phyloP scores from a whole-genome alignment of 2,797 vertebrate genomes.

The Ctenosaura bakeri region DNA sequence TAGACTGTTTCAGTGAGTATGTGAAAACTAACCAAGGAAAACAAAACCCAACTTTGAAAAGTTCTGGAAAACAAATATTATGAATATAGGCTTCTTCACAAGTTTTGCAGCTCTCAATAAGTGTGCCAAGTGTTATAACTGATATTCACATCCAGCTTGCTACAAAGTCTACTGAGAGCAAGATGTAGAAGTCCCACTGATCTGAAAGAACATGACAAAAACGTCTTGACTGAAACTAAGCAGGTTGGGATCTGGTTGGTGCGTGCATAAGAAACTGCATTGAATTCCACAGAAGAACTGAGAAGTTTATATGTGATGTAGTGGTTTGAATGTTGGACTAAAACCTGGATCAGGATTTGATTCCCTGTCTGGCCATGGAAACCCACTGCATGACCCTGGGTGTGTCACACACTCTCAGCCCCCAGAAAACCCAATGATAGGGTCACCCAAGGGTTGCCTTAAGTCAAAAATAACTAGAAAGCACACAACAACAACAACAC shows the following conservation, averaged over 20 bases:
- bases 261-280: neutral
- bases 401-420: no score
- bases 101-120: neutral
- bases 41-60: neutral
- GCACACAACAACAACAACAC: neutral
- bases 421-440: no score
- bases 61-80: neutral
- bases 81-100: neutral
- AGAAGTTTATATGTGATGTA: neutral
- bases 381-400: no score
- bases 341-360: no score
- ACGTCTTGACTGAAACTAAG: neutral
- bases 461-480: no score
- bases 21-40: neutral
- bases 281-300: neutral
- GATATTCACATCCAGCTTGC: neutral
- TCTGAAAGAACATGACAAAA: neutral
- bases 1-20: constrained; percentile 9
- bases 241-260: neutral
- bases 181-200: neutral
- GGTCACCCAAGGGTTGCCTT: no score
- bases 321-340: no score
- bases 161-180: neutral
- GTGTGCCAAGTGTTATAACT: neutral
- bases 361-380: no score